Percentiles rank a stretch among this genome's conserved stretches.
Evolutionary conservation across 1,140 invertebrate species (phyloP).

Genomic region (Hirudo medicinalis): DNA sequence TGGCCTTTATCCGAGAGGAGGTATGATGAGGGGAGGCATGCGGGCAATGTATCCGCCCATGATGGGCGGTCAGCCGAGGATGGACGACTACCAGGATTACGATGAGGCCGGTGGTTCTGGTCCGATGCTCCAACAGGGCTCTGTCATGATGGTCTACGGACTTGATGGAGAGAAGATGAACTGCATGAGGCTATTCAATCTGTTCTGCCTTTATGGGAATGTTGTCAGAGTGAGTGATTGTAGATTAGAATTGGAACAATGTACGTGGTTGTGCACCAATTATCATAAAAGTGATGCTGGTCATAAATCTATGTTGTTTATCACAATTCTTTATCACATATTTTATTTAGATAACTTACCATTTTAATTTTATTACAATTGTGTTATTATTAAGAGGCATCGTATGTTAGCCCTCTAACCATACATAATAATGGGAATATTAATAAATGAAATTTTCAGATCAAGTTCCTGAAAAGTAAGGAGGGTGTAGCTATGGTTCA

Average conservation of each 20-base stretch:
- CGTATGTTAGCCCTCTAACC: no score
- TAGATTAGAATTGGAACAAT: no score
- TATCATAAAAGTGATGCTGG: no score
- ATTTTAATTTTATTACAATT: no score
- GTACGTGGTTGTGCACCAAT: no score
- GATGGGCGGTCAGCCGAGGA: conserved; percentile 4
- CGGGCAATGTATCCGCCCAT: conserved; percentile 1
- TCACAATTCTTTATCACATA: no score
- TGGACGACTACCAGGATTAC: conserved; percentile 16
- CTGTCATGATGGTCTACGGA: conserved; percentile 96
- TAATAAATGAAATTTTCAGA: conserved; percentile 47
- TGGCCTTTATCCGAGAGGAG: background rate
- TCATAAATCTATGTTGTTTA: no score
- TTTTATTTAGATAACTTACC: no score
- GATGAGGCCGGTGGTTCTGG: conserved; percentile 24
- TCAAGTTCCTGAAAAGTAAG: conserved; percentile 96
- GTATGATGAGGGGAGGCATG: background rate
- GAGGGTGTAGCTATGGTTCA: conserved; percentile 99
- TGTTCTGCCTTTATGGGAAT: conserved; percentile 96
- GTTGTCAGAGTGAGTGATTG: conserved; percentile 63
- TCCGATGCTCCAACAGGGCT: conserved; percentile 54
- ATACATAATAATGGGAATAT: no score
- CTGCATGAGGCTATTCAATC: conserved; percentile 90
- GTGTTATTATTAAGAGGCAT: no score
- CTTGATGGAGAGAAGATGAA: conserved; percentile 83